Evolutionary conservation across 1,140 invertebrate species (phyloP), one percentile per base, ranked within the genome.

Genomic region (Caenorhabditis briggsae): DNA sequence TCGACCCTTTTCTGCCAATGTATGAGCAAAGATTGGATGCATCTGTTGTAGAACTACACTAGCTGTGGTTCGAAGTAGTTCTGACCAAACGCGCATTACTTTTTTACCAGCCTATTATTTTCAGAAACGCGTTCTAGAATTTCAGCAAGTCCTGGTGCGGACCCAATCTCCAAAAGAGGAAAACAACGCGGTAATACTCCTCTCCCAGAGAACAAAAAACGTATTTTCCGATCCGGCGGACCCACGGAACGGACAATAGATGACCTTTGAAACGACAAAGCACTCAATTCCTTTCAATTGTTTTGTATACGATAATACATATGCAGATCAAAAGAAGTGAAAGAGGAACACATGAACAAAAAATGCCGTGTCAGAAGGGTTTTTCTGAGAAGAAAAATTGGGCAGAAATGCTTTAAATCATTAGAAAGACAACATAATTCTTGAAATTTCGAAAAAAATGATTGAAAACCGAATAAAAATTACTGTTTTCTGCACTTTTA

Each of bases 251-350:
- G 46, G 23, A 78, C 70, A 78, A 78, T 50, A 50, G 70, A 78
- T 50, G 70, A 78, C 70, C 70, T 78, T 78, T 50, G 33, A 65
- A 74, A 16, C n/a, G 23, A n/a, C 46, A 50, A n/a, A 5, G 41
- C 70, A 46, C n/a, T 78, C 70, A 11, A 53, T 78, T 50, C 46
- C n/a, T 20, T 78, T 46, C 9, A 18, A 53, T 12, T 64, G 11
- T 46, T 41, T 70, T 18, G 8, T 46, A 5, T 70, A 33, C 33
- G 33, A 33, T 33, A 33, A 33, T 33, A 33, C 33, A 33, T 70
- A 78, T 53, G 70, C 46, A 78, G 70, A 78, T 50, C 23, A 65
- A 65, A 65, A 14, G 25, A 41, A 20, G 16, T 14, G 50, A 20
- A 11, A 53, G 46, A 78, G 8, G 33, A 50, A 20, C 48, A 50